A percentile compares a stretch with the other conserved stretches of the same genome.
Evolutionary conservation across 2,888 invertebrate species (phyloP).

Genomic region (Philereme transversata): DNA sequence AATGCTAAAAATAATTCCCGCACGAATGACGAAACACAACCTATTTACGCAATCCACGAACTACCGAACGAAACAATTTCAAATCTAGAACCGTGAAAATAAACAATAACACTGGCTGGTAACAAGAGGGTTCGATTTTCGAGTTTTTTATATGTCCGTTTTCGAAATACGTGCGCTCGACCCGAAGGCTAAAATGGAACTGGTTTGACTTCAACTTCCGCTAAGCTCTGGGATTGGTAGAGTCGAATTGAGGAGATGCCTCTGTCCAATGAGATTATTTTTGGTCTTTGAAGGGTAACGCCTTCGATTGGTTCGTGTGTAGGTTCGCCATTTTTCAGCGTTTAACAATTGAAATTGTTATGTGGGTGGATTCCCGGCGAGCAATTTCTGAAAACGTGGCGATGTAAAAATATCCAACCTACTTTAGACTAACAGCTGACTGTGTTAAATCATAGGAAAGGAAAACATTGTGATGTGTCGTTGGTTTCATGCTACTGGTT

Average conservation of each 20-base stretch:
- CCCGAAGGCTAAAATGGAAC: constrained; percentile 73
- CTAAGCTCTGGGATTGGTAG: constrained; percentile 66
- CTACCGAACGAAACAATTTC: constrained; percentile 36
- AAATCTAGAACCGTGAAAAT: constrained; percentile 35
- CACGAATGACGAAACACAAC: constrained; percentile 73
- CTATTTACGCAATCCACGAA: constrained; percentile 57
- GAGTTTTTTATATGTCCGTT: constrained; percentile 51
- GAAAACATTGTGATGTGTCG: too few species aligned
- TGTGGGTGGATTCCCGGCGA: constrained; percentile 66
- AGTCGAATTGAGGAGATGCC: constrained; percentile 49
- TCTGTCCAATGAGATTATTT: constrained; percentile 59
- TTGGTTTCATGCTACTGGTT: too few species aligned
- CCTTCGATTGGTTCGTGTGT: constrained; percentile 72
- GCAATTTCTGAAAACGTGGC: constrained; percentile 57
- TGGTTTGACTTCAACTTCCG: constrained; percentile 75
- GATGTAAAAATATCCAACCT: constrained; percentile 58
- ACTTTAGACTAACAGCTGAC: constrained; percentile 64
- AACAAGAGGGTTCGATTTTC: constrained; percentile 46
- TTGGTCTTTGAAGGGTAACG: constrained; percentile 58
- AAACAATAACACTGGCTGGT: constrained; percentile 43
- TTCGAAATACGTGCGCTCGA: constrained; percentile 64
- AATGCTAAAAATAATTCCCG: constrained; percentile 77
- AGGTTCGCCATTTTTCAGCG: constrained; percentile 79
- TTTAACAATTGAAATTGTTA: constrained; percentile 73
- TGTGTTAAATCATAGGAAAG: constrained; percentile 56